phyloP scores from a whole-genome alignment of 2,113 vertebrate genomes.

The Pomatorhinus ruficollis region DNA sequence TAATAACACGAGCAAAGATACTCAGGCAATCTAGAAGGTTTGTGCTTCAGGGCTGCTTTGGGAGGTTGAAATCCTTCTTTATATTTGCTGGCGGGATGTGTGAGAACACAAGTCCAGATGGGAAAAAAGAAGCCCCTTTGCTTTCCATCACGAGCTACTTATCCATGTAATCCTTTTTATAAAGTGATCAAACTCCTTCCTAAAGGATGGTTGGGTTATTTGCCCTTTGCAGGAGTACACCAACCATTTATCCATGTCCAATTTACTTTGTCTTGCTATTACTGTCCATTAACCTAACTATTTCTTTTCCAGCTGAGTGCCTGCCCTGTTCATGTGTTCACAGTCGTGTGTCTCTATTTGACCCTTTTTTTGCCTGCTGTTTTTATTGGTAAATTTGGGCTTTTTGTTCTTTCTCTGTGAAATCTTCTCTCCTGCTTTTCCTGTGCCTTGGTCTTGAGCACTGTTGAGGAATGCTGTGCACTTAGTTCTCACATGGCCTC shows the following conservation, averaged over 20 bases:
- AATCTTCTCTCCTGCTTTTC: not conserved
- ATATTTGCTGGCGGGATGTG: conserved; percentile 31
- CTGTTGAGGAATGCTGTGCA: rapidly evolving
- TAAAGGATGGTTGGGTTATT: conserved; percentile 4
- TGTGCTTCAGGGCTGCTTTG: conserved; percentile 50
- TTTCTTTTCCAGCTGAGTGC: not conserved
- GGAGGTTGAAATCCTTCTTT: conserved; percentile 62
- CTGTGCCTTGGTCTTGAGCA: not conserved
- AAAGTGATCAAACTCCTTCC: conserved; percentile 36
- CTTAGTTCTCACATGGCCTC: not conserved
- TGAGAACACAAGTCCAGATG: not conserved
- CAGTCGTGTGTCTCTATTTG: not conserved
- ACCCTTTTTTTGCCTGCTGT: not conserved
- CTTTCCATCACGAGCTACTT: conserved; percentile 42
- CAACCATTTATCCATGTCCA: not conserved
- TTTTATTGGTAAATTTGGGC: not conserved
- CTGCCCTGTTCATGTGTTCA: not conserved
- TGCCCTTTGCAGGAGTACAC: not conserved
- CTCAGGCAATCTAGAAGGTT: conserved; percentile 32
- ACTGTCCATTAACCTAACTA: conserved; percentile 24
- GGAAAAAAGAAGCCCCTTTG: conserved; percentile 30
- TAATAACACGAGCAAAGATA: conserved; percentile 27
- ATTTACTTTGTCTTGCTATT: conserved; percentile 18
- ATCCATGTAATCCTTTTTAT: conserved; percentile 53
- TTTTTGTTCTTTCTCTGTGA: not conserved